Evolutionary conservation across 2,797 vertebrate genomes (phyloP), one percentile per base, ranked within the genome.

Genomic region (Macropodus opercularis): DNA sequence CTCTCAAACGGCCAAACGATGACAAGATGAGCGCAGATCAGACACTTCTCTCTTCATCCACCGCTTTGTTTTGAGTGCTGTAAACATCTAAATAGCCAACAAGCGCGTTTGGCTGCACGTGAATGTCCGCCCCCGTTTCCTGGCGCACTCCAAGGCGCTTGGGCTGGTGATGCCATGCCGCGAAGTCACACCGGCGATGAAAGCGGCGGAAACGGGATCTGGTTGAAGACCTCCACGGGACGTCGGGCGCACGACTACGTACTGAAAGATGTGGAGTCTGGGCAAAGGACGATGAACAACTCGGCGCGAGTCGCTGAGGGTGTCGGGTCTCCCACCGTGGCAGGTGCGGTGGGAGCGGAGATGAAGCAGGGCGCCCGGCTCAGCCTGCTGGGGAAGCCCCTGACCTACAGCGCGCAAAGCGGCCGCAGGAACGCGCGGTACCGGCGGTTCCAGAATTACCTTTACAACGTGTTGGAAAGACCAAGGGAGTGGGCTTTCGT

Each of bases 391-490:
- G 97, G 95, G 78, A 98, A 97, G 85, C 96, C 97, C 89, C 94
- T 97, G 70, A 93, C 89, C 26, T 97, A 97, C 91, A 96, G 94
- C 89, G 91, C 94, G 50, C 95, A 95, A 83, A 95, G 93, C 90
- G 94, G 95, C 87, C 94, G 96, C 84, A 91, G 96, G 79, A 98
- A 97, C 93, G 96, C 93, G 69, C 95, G 96, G 63, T 99, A 98
- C 92, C 92, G 97, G 79, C 91, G 94, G 59, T 88, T 98, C 77
- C 97, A 99, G 88, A 97, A 97, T 83, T 95, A 93, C 85, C 92
- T 97, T 59, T 97, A 97, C 91, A 97, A 97, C 88, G 95, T 97
- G 69, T 69, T 97, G 92, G 96, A 97, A 91, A 91, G 96, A 91
- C 96, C 96, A 27, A 77, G 96, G 38, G 93, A 93, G 52, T 97